phyloP scores from a whole-genome alignment of 2,888 invertebrate genomes.

The Osmoderma eremita region DNA sequence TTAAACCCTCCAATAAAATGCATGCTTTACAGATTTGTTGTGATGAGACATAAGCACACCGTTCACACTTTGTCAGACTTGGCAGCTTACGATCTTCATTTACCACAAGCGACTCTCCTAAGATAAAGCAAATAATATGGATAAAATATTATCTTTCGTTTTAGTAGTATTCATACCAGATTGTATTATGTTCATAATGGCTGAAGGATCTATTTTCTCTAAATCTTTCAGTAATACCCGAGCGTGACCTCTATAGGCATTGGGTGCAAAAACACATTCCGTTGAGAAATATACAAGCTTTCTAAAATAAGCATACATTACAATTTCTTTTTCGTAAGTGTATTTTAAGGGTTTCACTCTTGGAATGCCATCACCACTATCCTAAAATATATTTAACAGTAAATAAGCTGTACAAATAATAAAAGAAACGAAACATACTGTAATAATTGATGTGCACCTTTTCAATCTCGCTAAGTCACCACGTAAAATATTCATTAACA shows the following conservation, averaged over 20 bases:
- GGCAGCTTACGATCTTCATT: constrained; percentile 87
- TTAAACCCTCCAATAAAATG: constrained; percentile 92
- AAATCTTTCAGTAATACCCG: constrained; percentile 92
- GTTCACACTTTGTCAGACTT: constrained; percentile 78
- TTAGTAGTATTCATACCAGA: constrained; percentile 69
- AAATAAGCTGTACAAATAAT: background rate
- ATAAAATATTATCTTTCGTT: background rate
- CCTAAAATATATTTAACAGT: constrained; percentile 64
- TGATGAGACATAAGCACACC: constrained; percentile 92
- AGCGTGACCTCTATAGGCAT: constrained; percentile 95
- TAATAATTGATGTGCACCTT: constrained; percentile 90
- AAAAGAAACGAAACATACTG: constrained; percentile 70
- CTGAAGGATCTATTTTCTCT: constrained; percentile 90
- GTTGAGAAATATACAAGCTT: constrained; percentile 97
- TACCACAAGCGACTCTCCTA: constrained; percentile 85
- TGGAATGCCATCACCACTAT: constrained; percentile 84
- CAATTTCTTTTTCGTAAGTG: constrained; percentile 98
- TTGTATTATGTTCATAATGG: constrained; percentile 93
- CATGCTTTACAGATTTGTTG: constrained; percentile 97
- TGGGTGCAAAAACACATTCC: constrained; percentile 98
- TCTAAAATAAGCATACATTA: constrained; percentile 98
- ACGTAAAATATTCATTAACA: constrained; percentile 95
- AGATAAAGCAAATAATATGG: constrained; percentile 50
- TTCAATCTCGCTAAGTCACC: constrained; percentile 95
- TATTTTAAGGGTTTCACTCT: constrained; percentile 97